Evolutionary conservation across 1,140 invertebrate genomes (phyloP).

Genomic region (Cherax quadricarinatus): DNA sequence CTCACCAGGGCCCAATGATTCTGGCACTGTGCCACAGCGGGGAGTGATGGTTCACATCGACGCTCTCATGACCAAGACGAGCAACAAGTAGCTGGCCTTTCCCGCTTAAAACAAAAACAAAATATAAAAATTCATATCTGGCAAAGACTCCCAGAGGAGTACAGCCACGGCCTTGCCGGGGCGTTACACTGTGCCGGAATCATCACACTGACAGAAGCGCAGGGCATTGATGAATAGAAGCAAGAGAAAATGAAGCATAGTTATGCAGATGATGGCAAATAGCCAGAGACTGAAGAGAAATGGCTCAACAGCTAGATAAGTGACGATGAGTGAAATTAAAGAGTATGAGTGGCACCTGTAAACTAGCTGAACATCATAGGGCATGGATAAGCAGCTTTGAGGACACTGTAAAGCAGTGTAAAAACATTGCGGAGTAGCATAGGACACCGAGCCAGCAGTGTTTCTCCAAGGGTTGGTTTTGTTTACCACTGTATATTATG

Average conservation of each 20-base stretch:
- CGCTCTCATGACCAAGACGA: too few species aligned
- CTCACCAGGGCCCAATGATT: too few species aligned
- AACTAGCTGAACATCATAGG: background rate
- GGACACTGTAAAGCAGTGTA: slow-evolving; percentile 3
- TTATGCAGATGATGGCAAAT: background rate
- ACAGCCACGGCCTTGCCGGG: background rate
- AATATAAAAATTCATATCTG: background rate
- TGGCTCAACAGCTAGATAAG: background rate
- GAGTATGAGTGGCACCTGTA: background rate
- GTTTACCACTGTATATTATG: slow-evolving; percentile 11
- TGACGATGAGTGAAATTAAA: background rate
- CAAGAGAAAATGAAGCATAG: background rate
- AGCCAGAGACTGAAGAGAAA: background rate
- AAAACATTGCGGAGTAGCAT: background rate
- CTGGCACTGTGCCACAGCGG: background rate
- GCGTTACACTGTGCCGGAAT: background rate
- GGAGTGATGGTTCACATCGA: background rate
- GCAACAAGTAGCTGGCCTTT: background rate
- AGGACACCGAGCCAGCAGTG: slow-evolving; percentile 65
- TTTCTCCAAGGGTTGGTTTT: slow-evolving; percentile 42
- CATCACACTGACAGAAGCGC: background rate
- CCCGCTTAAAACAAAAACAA: background rate
- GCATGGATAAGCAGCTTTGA: slow-evolving; percentile 21
- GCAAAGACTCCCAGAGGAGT: background rate
- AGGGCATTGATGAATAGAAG: background rate